These are phyloP conservation scores for Syrphus vitripennis DNA, from an alignment of 2,888 invertebrate species.

Conservation along the genomic window DNA sequence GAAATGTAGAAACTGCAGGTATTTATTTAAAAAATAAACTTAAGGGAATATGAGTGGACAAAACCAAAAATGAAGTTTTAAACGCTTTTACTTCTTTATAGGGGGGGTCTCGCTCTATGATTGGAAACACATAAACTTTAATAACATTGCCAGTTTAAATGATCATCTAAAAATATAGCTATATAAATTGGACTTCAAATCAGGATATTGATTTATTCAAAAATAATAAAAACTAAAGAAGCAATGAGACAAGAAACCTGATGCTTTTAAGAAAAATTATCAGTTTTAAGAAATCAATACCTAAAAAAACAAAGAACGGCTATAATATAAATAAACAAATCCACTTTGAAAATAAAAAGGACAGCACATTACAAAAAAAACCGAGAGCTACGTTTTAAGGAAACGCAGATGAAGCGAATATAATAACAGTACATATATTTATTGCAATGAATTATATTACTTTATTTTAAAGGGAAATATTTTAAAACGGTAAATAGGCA, in stretches of 20 bases:
- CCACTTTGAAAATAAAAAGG: not conserved
- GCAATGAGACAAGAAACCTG: not conserved
- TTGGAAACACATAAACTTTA: not conserved
- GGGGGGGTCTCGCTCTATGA: not conserved
- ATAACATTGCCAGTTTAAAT: not conserved
- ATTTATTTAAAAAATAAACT: conserved; percentile 13
- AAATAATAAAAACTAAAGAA: not conserved
- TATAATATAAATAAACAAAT: not conserved
- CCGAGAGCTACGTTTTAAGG: no score
- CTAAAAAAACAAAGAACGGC: not conserved
- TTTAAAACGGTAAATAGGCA: no score
- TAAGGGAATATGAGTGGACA: not conserved
- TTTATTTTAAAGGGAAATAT: no score
- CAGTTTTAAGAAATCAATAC: not conserved
- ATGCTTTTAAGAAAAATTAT: not conserved
- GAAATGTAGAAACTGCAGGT: conserved; percentile 18
- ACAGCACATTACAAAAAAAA: no score
- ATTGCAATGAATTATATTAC: no score
- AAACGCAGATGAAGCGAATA: no score
- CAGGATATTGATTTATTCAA: not conserved
- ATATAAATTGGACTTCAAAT: not conserved
- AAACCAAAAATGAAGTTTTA: not conserved
- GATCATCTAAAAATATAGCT: not conserved
- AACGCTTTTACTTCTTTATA: not conserved
- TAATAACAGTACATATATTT: no score